These are phyloP conservation scores for Rhynchomys soricoides DNA, from an alignment of 2,113 vertebrate species.

Conservation along the genomic window DNA sequence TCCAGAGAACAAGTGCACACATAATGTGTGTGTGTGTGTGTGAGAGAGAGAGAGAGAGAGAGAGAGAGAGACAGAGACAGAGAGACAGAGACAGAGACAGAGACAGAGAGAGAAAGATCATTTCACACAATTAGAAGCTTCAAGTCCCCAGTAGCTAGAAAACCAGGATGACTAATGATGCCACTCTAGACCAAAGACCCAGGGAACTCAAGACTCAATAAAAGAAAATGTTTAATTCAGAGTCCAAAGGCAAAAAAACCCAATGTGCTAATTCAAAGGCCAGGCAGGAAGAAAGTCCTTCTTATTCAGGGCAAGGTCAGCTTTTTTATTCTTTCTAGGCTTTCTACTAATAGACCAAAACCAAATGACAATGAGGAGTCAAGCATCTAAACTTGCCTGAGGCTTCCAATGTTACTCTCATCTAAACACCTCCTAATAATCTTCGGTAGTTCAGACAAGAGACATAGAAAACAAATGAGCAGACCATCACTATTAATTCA, in stretches of 20 bases:
- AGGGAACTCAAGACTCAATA: not conserved
- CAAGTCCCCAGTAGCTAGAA: not conserved
- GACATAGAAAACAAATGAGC: not conserved
- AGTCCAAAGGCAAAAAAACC: not conserved
- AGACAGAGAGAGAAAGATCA: not conserved
- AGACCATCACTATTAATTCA: not conserved
- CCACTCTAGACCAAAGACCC: not conserved
- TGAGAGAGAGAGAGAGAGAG: not conserved
- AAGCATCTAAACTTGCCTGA: not conserved
- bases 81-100: not conserved
- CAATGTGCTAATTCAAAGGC: not conserved
- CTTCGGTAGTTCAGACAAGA: not conserved
- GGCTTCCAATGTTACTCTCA: not conserved
- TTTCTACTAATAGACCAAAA: not conserved
- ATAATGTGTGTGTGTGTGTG: not conserved
- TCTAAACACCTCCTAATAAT: not conserved
- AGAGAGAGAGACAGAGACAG: not conserved
- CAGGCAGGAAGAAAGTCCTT: not conserved
- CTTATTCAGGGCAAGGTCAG: not conserved
- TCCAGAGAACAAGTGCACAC: not conserved
- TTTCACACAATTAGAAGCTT: not conserved
- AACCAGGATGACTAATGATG: not conserved
- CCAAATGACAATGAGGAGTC: not conserved
- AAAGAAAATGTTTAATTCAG: not conserved
- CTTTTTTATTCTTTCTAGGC: not conserved